Base-by-base conservation (phyloP, 2,797 vertebrate species). In the Borostomias antarcticus region DNA sequence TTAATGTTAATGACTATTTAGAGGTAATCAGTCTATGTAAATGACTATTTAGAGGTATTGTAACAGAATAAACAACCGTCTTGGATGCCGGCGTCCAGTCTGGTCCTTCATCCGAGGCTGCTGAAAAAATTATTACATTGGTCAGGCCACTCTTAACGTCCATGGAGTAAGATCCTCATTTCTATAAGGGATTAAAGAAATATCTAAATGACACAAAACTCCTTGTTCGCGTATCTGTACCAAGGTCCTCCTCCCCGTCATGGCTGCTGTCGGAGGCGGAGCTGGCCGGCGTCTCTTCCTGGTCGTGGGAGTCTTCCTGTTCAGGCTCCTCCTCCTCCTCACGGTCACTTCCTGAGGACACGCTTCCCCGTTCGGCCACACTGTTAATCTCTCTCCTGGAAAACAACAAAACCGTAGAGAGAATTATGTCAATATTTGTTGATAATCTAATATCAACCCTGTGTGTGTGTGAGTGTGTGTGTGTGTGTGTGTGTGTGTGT, bases 261-360 rank as follows among this genome's bases (percentile, higher is more conserved):
- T 82, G 77, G 74, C 83, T 89, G 79, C 85, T 89, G 73, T 66
- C 90, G 58, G 89, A 90, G 45, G 91, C 91, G 15, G 85, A 15
- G 30, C 26, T 83, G 83, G 73, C 90, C 10, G 68, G 68, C n/a
- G 74, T 87, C 61, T 92, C 85, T 15, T 79, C 81, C 0, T 54
- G 50, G 66, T 75, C 70, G 2, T 83, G 84, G 69, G 76, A 77
- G 66, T 89, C 72, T 1, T 69, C 54, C 29, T 48, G 60, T 0
- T 68, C 88, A 1, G 86, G 91, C 1, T 95, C 93, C 0, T 95
- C 95, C 75, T 94, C 93, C 0, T 89, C 92, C 53, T 97, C 95
- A 8, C 80, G 93, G 76, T 96, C 96, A 0, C 95, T 96, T 76
- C 96, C 95, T 60, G 96, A 96, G 28, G 94, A 95, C 50, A 95